Base-by-base conservation (phyloP, 2,113 vertebrate genomes). In the Otolemur garnettii region DNA sequence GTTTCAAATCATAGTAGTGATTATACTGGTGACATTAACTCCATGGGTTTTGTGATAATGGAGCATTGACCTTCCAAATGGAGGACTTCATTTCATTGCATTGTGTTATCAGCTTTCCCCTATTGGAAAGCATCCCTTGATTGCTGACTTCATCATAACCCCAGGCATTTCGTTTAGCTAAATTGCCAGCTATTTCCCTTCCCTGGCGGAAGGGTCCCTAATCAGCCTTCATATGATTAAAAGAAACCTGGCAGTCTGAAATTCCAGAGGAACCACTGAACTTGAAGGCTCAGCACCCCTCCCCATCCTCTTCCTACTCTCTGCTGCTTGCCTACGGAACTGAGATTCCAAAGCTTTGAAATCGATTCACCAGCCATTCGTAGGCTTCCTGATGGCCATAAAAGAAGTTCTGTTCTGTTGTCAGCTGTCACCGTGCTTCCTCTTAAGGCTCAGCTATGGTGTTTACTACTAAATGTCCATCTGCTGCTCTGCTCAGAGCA, bases 381-480 rank as follows among this genome's bases (percentile, higher is more conserved):
- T 79, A 45, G 89, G 53, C 35, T 96, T 92, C 30, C 75, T 83
- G 82, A 33, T 95, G 57, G 57, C 93, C 38, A 95, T 69, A 78
- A 97, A 90, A 86, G 88, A 78, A 91, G 60, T 92, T 78, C 72
- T 94, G n/a, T 94, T 97, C 92, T 94, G 87, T 98, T 95, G 90
- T 57, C 57, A 96, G 95, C 80, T 96, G 90, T 95, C 83, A 72
- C 68, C 72, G 33, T 60, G 78, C 57, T 94, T 93, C 77, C 45
- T 72, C 77, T 87, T 95, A 85, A 92, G 81, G 17, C 87, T 84
- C 5, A 77, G 75, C 14, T 87, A 66, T 62, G 87, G 84, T 77
- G 30, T 85, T 96, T 87, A 82, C 87, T 77, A 66, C 66, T 93
- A 90, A 92, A 94, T 59, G 94, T 60, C 57, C 94, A 92, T 95